A percentile compares a stretch with the other conserved stretches of the same genome.
Evolutionary conservation across 2,113 vertebrate species (phyloP).

Genomic region (Rattus rattus): DNA sequence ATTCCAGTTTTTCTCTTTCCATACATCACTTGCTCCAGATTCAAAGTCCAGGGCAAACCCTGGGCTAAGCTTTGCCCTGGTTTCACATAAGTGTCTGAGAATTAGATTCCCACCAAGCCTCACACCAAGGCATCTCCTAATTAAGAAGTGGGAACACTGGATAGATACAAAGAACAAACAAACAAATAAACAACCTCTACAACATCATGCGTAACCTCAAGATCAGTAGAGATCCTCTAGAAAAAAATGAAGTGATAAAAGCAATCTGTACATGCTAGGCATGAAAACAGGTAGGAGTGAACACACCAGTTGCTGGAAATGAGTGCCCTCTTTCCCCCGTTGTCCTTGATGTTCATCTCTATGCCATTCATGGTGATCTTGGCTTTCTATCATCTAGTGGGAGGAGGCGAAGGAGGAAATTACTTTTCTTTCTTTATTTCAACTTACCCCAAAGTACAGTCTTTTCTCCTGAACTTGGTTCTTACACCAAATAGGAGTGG

Average conservation of each 20-base stretch:
- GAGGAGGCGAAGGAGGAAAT: not conserved
- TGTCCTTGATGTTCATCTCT: not conserved
- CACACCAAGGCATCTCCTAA: not conserved
- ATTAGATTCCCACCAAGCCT: not conserved
- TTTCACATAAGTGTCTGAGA: not conserved
- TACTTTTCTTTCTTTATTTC: not conserved
- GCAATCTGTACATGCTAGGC: not conserved
- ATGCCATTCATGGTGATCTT: not conserved
- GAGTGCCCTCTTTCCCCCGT: not conserved
- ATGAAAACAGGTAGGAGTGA: not conserved
- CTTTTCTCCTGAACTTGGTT: not conserved
- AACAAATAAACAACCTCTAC: not conserved
- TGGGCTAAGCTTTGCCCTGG: not conserved
- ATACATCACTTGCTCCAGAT: not conserved
- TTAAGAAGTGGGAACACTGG: constrained; percentile 21
- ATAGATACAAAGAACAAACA: not conserved
- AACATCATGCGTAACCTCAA: not conserved
- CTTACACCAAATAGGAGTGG: not conserved
- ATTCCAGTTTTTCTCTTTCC: not conserved
- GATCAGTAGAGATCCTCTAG: not conserved
- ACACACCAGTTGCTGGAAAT: not conserved
- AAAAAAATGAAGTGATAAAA: not conserved
- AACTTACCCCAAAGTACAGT: not conserved
- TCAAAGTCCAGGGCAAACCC: not conserved
- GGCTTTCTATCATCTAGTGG: not conserved